Evolutionary conservation across 2,797 vertebrate genomes (phyloP), one percentile per base, ranked within the genome.

Genomic region (Tolypeutes matacus): DNA sequence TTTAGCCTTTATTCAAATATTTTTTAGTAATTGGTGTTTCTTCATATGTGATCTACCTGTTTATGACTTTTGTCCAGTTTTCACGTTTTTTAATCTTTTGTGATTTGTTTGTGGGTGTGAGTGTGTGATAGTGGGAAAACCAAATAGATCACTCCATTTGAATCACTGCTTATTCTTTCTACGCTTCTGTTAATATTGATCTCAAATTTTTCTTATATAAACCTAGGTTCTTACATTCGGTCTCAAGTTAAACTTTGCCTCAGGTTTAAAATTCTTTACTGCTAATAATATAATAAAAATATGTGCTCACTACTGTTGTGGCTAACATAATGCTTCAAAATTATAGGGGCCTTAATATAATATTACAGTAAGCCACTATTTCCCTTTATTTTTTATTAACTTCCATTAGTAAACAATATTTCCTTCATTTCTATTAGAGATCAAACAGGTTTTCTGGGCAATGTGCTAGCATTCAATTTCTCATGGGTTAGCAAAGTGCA

Each of bases 361-460:
- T 75, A 46, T 73, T 51, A 25, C 46, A 42, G 5, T 69, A 80
- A 8, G 4, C 1, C 9, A 85, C 3, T 65, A 39, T 4, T 77
- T 86, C 58, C 39, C 20, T 36, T n/a, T 72, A 25, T 69, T 89
- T 92, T 93, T 93, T 34, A 27, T 39, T 15, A 87, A 34, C 17
- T 62, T 84, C 25, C 15, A 11, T 78, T 77, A 77, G 36, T 25
- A 90, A 72, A 51, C 23, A 72, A 10, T 36, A 3, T 86, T 85
- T 18, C 39, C 56, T 65, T 90, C 13, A 72, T 86, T 95, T 97
- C 58, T 46, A 21, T 77, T 82, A 69, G 17, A 76, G 9, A 29
- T 77, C 17, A 84, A 76, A 73, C 36, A 51, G 3, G 1, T 58
- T 85, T 92, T 3, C n/a, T 42, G n/a, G 31, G 7, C 11, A 53